These are phyloP conservation scores for Steinernema carpocapsae DNA, from an alignment of 2,888 invertebrate species.

Conservation along the genomic window DNA sequence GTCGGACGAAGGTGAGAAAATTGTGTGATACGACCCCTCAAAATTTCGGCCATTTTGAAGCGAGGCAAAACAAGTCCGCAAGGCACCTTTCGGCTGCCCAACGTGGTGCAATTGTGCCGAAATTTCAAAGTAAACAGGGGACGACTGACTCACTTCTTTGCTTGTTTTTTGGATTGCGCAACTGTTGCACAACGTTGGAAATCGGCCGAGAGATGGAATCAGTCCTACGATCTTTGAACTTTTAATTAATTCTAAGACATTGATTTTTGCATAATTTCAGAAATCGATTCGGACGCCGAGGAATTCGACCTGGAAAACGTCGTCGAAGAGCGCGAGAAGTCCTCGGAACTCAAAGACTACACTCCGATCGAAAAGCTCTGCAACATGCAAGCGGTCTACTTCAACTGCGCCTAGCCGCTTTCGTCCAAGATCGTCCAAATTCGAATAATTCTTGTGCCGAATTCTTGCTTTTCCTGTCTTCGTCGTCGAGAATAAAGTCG, in stretches of 20 bases:
- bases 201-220: too few relatives aligned
- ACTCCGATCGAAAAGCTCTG: conserved; percentile 64
- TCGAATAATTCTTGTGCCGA: background rate
- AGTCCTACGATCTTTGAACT: too few relatives aligned
- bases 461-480: background rate
- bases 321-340: background rate
- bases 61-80: too few relatives aligned
- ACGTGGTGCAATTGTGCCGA: too few relatives aligned
- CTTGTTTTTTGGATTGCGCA: too few relatives aligned
- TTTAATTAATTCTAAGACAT: too few relatives aligned
- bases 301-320: conserved; percentile 42
- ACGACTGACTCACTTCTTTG: too few relatives aligned
- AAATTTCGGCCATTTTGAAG: background rate
- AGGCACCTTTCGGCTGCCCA: too few relatives aligned
- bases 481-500: background rate
- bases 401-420: conserved; percentile 43
- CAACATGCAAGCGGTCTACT: conserved; percentile 58
- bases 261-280: too few relatives aligned
- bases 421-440: background rate
- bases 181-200: too few relatives aligned
- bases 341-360: conserved; percentile 14
- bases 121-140: too few relatives aligned
- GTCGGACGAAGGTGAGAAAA: conserved; percentile 50
- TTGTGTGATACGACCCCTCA: conserved; percentile 1
- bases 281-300: conserved; percentile 50